A percentile compares a stretch with the other conserved stretches of the same genome.
Conservation (phyloP, 2,113 vertebrate genomes). For the Narcine bancroftii region DNA sequence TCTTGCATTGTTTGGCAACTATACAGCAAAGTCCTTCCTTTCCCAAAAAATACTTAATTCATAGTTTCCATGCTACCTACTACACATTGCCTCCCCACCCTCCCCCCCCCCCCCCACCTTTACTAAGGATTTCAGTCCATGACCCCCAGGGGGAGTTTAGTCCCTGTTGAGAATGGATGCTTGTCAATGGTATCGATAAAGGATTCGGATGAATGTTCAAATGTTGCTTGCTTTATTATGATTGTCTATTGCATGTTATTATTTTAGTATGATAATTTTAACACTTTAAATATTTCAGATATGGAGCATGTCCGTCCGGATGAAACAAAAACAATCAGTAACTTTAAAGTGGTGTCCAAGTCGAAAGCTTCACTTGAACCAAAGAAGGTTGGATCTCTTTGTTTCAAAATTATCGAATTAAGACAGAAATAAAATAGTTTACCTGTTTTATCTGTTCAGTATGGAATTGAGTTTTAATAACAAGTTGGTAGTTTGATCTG, state of each 20-base stretch:
- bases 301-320: background rate
- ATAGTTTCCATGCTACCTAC: too few species aligned
- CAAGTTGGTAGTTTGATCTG: background rate
- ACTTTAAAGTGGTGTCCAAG: slow-evolving; percentile 30
- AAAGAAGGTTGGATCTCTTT: slow-evolving; percentile 48
- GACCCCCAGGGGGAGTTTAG: too few species aligned
- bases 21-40: too few species aligned
- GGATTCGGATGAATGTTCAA: background rate
- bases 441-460: background rate
- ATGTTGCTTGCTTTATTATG: background rate
- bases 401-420: background rate
- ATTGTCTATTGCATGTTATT: background rate
- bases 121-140: too few species aligned
- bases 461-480: background rate
- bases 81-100: too few species aligned
- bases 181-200: background rate
- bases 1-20: too few species aligned
- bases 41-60: too few species aligned
- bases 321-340: background rate
- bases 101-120: too few species aligned
- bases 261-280: background rate
- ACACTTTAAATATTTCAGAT: background rate
- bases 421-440: background rate
- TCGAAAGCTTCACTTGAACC: slow-evolving; percentile 41
- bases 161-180: too few species aligned